A percentile compares a stretch with the other conserved stretches of the same genome.
phyloP scores from a whole-genome alignment of 2,888 invertebrate genomes.

The Acrobasis repandana region DNA sequence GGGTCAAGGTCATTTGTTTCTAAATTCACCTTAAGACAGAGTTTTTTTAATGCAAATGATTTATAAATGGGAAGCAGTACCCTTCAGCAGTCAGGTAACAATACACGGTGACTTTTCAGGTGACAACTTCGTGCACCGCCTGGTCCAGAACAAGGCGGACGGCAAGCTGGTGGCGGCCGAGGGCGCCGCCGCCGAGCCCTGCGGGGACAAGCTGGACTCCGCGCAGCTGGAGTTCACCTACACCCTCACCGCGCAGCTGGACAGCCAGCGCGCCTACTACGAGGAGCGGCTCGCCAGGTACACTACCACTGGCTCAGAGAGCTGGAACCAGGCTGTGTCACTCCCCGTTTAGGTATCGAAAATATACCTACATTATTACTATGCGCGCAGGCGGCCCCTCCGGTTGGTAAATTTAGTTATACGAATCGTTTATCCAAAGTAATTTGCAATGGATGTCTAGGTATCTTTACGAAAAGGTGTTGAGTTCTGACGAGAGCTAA shows the following conservation, averaged over 20 bases:
- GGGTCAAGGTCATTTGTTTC: too few species aligned
- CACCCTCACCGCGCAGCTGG: constrained; percentile 96
- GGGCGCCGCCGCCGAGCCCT: constrained; percentile 81
- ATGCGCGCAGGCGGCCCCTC: too few species aligned
- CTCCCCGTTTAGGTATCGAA: too few species aligned
- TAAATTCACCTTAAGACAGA: too few species aligned
- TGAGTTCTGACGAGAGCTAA: too few species aligned
- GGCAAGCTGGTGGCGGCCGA: constrained; percentile 95
- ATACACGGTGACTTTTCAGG: constrained; percentile 60
- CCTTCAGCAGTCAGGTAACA: too few species aligned
- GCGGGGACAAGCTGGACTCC: constrained; percentile 91
- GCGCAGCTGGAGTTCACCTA: constrained; percentile 98
- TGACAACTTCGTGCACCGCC: constrained; percentile 97
- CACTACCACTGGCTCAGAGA: constrained; percentile 32
- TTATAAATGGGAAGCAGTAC: not conserved
- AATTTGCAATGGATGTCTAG: too few species aligned
- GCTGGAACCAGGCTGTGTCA: too few species aligned
- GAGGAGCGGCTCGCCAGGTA: constrained; percentile 86
- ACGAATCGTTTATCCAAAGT: too few species aligned
- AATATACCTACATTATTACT: too few species aligned
- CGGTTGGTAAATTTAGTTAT: too few species aligned
- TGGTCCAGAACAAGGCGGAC: constrained; percentile 98
- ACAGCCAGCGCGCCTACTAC: constrained; percentile 95
- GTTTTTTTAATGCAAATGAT: not conserved
- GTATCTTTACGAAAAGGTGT: too few species aligned